These are phyloP conservation scores for Morus bassanus DNA, from an alignment of 2,797 vertebrate species.

Conservation along the genomic window DNA sequence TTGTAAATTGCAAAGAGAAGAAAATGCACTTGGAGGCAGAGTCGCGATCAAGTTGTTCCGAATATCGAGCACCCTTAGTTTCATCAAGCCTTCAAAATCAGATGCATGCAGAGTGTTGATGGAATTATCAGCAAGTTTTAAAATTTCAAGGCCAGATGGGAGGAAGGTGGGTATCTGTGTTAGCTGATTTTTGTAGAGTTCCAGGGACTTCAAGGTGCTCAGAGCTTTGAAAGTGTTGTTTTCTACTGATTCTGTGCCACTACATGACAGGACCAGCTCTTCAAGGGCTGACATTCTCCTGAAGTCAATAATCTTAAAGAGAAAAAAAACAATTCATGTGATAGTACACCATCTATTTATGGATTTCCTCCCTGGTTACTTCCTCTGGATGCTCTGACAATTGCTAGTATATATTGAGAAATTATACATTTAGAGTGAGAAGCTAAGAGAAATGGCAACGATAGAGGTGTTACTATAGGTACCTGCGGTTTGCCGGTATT, in stretches of 20 bases:
- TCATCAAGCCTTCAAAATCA: conserved; percentile 77
- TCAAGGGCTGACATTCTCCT: conserved; percentile 72
- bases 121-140: conserved; percentile 79
- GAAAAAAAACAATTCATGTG: not conserved
- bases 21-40: conserved; percentile 60
- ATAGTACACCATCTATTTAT: not conserved
- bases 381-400: not conserved
- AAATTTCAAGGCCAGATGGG: conserved; percentile 75
- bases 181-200: conserved; percentile 83
- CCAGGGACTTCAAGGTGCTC: conserved; percentile 71
- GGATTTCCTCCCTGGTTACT: not conserved
- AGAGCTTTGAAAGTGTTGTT: conserved; percentile 75
- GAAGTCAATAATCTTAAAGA: conserved; percentile 73
- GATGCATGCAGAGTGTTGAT: conserved; percentile 69
- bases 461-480: not conserved
- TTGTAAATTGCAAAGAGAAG: conserved; percentile 72
- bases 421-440: not conserved
- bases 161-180: conserved; percentile 72
- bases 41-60: conserved; percentile 77
- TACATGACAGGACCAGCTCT: conserved; percentile 78
- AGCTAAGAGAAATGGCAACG: not conserved
- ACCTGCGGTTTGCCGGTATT: not conserved
- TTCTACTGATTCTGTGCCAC: conserved; percentile 80
- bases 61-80: conserved; percentile 77
- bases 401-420: not conserved